phyloP scores from a whole-genome alignment of 2,797 vertebrate genomes.

The Channa striata region DNA sequence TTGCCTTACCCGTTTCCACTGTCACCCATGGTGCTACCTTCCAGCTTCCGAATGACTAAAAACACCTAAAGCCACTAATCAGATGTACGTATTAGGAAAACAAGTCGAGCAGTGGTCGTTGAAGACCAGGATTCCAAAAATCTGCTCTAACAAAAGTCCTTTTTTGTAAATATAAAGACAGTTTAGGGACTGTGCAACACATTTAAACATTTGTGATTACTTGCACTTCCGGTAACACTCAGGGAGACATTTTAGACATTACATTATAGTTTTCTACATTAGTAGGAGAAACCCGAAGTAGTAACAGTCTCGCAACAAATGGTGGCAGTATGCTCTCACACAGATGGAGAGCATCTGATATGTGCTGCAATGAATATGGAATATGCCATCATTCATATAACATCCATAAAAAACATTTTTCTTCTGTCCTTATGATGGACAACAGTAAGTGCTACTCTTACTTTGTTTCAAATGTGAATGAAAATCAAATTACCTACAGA shows the following conservation, averaged over 20 bases:
- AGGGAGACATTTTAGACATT: not conserved
- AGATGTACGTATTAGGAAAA: too few species aligned
- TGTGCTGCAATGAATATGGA: conserved; percentile 32
- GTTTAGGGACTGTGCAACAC: not conserved
- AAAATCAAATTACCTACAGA: conserved; percentile 25
- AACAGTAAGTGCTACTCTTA: conserved; percentile 7
- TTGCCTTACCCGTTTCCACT: too few species aligned
- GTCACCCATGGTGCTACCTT: too few species aligned
- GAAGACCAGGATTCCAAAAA: too few species aligned
- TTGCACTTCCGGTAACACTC: not conserved
- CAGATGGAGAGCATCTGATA: conserved; percentile 19
- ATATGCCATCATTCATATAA: not conserved
- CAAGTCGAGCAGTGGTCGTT: too few species aligned
- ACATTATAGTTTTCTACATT: not conserved
- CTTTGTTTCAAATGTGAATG: conserved; percentile 23
- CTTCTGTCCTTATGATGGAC: conserved; percentile 26
- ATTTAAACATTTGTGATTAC: not conserved
- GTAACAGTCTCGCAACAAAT: conserved; percentile 60
- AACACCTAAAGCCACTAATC: too few species aligned
- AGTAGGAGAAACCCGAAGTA: conserved; percentile 38
- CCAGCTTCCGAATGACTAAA: too few species aligned
- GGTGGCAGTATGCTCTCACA: conserved; percentile 74
- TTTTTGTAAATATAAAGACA: not conserved
- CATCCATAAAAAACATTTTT: conserved; percentile 20
- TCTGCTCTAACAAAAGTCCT: conserved; percentile 30